Conservation (phyloP, 2,888 invertebrate species). For the Pecten maximus region DNA sequence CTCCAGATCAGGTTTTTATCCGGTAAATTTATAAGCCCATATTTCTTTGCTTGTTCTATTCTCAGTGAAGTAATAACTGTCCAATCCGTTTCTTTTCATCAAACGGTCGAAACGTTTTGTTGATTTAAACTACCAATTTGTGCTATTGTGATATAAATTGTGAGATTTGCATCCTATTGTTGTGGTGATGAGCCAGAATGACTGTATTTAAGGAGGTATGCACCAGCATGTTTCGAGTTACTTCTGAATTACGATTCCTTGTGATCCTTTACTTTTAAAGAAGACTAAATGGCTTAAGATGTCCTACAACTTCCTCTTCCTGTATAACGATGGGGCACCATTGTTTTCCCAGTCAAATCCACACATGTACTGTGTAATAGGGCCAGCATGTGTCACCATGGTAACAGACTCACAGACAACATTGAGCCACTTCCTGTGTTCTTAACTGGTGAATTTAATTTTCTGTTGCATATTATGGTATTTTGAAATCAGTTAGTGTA, state of each 20-base stretch:
- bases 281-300: neutral
- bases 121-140: conserved; percentile 3
- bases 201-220: neutral
- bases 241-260: neutral
- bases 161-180: neutral
- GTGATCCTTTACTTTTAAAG: neutral
- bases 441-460: neutral
- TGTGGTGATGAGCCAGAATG: neutral
- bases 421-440: neutral
- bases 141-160: neutral
- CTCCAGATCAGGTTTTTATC: neutral
- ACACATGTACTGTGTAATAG: no score
- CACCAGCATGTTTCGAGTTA: conserved; percentile 9
- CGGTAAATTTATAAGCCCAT: neutral
- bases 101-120: neutral
- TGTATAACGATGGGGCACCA: neutral
- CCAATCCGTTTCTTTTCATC: neutral
- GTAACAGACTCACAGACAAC: neutral
- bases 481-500: no score
- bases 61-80: neutral
- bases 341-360: no score
- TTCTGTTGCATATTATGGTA: neutral
- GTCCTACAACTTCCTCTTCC: neutral
- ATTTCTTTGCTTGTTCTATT: neutral
- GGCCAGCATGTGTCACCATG: conserved; percentile 2